Evolutionary conservation across 2,888 invertebrate genomes (phyloP).

Genomic region (Patella depressa): DNA sequence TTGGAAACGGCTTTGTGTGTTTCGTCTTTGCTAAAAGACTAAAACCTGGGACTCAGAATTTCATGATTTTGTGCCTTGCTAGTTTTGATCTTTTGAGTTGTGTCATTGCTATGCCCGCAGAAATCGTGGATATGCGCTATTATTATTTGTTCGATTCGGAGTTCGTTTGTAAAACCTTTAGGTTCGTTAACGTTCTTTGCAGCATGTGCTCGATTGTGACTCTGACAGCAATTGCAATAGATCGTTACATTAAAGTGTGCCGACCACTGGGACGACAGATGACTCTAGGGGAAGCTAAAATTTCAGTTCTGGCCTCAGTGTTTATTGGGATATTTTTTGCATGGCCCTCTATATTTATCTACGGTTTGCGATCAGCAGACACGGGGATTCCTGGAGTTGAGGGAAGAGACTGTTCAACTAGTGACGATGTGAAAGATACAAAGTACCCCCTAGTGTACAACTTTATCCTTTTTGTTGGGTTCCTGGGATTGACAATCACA

Average conservation of each 20-base stretch:
- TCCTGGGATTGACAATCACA: constrained; percentile 37
- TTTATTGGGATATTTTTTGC: constrained; percentile 45
- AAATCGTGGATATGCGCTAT: constrained; percentile 53
- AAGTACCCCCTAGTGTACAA: constrained; percentile 48
- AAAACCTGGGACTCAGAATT: constrained; percentile 47
- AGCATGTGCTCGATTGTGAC: constrained; percentile 54
- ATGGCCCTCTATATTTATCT: constrained; percentile 49
- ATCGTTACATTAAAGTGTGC: constrained; percentile 55
- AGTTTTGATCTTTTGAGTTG: constrained; percentile 55
- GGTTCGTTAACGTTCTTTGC: constrained; percentile 51
- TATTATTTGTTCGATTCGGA: constrained; percentile 53
- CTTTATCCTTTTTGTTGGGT: constrained; percentile 42
- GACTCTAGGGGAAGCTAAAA: constrained; percentile 42
- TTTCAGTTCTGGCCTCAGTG: constrained; percentile 40
- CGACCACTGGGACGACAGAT: constrained; percentile 49
- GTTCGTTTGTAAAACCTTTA: constrained; percentile 49
- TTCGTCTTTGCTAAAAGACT: constrained; percentile 49
- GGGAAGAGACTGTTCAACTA: constrained; percentile 54
- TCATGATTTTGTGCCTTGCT: constrained; percentile 52
- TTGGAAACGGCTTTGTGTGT: constrained; percentile 53
- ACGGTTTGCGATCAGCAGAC: constrained; percentile 44
- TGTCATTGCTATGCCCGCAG: constrained; percentile 51
- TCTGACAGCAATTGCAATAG: constrained; percentile 52
- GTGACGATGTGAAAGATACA: constrained; percentile 38
- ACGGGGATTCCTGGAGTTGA: constrained; percentile 38